Conservation (phyloP, 2,888 invertebrate genomes). For the Nomada hirtipes region DNA sequence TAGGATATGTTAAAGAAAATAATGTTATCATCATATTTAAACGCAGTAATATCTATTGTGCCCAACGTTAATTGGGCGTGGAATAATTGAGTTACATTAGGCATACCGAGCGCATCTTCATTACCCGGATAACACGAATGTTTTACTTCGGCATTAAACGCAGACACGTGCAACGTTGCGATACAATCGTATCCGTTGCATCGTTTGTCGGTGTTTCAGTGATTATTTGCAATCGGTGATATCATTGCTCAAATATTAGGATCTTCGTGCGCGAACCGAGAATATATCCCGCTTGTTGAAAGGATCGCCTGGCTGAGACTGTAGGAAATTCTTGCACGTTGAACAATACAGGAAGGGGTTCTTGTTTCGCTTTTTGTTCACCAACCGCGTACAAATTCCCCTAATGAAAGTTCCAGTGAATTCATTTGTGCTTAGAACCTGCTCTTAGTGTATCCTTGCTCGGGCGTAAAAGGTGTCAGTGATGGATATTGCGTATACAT, state of each 20-base stretch:
- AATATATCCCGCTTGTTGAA: background rate
- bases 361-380: conserved; percentile 2
- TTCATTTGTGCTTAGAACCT: background rate
- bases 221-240: conserved; percentile 38
- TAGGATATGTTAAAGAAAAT: too few relatives aligned
- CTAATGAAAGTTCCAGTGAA: conserved; percentile 13
- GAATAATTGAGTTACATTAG: background rate
- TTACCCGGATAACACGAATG: background rate
- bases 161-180: conserved; percentile 9
- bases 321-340: conserved; percentile 27
- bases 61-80: background rate
- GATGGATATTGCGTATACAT: background rate
- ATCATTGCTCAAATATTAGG: conserved; percentile 44
- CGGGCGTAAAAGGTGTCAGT: background rate
- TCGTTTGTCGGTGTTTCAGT: conserved; percentile 6
- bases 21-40: background rate
- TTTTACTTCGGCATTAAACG: background rate
- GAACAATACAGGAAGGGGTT: conserved; percentile 36
- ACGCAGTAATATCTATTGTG: background rate
- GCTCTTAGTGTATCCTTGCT: conserved; percentile 2
- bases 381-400: background rate
- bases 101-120: background rate
- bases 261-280: conserved; percentile 6
- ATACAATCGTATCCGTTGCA: conserved; percentile 18
- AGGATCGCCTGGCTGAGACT: background rate